Percentiles rank a stretch among this genome's conserved stretches.
phyloP scores from a whole-genome alignment of 2,113 vertebrate genomes.

The Actinemys pallida region DNA sequence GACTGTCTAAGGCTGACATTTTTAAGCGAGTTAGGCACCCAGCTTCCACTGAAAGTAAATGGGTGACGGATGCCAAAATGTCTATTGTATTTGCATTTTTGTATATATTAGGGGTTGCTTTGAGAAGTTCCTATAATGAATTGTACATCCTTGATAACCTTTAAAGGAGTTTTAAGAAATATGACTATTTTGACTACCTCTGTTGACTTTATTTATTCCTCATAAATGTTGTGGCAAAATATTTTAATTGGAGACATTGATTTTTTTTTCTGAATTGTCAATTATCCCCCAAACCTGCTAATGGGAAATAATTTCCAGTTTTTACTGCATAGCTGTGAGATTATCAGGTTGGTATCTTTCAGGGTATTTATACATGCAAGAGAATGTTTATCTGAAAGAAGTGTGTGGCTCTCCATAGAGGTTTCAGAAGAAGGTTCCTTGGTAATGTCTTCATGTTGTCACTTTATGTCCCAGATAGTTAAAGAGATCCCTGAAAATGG shows the following conservation, averaged over 20 bases:
- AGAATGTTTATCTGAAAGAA: not conserved
- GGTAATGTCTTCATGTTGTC: not conserved
- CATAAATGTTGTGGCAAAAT: conserved; percentile 1
- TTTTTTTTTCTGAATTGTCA: not conserved
- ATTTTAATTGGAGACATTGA: not conserved
- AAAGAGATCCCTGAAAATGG: too few species aligned
- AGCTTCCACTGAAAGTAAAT: not conserved
- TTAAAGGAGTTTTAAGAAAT: conserved; percentile 43
- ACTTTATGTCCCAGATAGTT: not conserved
- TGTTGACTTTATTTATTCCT: conserved; percentile 17
- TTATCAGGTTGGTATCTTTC: not conserved
- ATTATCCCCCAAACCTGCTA: not conserved
- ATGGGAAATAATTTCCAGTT: not conserved
- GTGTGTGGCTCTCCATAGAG: not conserved
- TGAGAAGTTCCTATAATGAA: not conserved
- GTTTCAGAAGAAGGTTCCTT: not conserved
- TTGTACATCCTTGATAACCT: not conserved
- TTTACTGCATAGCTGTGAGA: not conserved
- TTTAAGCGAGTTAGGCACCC: not conserved
- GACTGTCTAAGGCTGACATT: not conserved
- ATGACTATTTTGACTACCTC: not conserved
- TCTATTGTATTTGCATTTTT: not conserved
- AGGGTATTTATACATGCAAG: not conserved
- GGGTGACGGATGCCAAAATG: conserved; percentile 1
- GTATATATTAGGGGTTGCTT: not conserved